These are phyloP conservation scores for Puma concolor DNA, from an alignment of 2,113 vertebrate genomes.

Conservation along the genomic window DNA sequence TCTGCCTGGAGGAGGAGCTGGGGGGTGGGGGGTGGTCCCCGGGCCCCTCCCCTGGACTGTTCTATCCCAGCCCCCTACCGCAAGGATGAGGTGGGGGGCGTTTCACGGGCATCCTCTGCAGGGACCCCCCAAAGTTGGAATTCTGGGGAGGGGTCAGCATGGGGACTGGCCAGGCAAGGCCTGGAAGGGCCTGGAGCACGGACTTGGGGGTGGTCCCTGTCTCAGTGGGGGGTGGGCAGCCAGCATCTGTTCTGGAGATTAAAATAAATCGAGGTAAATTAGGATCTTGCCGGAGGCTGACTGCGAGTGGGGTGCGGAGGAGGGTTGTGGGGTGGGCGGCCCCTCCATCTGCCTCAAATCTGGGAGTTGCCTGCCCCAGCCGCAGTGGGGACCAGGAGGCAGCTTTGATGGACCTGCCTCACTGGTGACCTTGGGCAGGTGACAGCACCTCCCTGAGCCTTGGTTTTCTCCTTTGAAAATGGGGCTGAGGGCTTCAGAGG, in stretches of 20 bases:
- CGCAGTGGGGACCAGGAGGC: background rate
- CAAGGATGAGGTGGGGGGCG: background rate
- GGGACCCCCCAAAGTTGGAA: background rate
- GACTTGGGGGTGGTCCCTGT: conserved; percentile 1
- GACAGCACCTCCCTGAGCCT: background rate
- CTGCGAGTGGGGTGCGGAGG: conserved; percentile 33
- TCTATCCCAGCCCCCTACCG: background rate
- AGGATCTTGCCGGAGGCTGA: conserved; percentile 47
- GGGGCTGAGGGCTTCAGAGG: background rate
- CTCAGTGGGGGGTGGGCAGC: background rate
- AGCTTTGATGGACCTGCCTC: background rate
- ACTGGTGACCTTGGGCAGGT: conserved; percentile 73
- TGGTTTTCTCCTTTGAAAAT: background rate
- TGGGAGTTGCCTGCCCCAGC: background rate
- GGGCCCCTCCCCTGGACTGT: background rate
- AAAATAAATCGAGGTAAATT: conserved; percentile 72
- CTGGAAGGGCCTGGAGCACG: background rate
- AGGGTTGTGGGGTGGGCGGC: background rate
- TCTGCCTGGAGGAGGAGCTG: background rate
- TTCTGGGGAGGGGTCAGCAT: background rate
- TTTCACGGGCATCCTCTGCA: background rate
- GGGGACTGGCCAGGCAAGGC: background rate
- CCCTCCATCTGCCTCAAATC: conserved; percentile 51
- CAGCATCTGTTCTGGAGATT: conserved; percentile 55
- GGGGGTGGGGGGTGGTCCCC: background rate